phyloP scores from a whole-genome alignment of 30 jellyfish, hydroid and myxozoan genomes.

The Turritopsis rubra region DNA sequence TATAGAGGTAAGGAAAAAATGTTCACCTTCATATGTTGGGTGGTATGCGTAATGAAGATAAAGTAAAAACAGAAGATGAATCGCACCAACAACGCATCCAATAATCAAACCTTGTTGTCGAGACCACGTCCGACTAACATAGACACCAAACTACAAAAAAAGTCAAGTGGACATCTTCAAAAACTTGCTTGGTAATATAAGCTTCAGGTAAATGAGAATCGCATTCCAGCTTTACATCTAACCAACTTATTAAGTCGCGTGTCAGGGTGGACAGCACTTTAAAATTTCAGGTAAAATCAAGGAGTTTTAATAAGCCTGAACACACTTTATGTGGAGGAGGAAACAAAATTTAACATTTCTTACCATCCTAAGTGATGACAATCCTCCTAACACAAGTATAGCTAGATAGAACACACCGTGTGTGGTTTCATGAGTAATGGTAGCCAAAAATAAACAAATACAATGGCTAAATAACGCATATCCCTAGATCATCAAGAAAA shows the following conservation, averaged over 20 bases:
- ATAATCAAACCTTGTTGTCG: conserved; percentile 70
- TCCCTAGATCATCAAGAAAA: conserved; percentile 46
- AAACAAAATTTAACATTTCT: background rate
- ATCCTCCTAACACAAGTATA: conserved; percentile 65
- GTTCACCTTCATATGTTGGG: conserved; percentile 68
- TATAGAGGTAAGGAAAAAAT: background rate
- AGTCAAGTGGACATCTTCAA: background rate
- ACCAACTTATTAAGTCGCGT: too few relatives aligned
- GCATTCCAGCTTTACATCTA: too few relatives aligned
- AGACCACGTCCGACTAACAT: conserved; percentile 94
- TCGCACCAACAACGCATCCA: conserved; percentile 61
- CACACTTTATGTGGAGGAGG: too few relatives aligned
- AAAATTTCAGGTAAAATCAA: too few relatives aligned
- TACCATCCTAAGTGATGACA: conserved; percentile 82
- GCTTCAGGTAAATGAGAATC: too few relatives aligned
- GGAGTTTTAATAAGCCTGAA: too few relatives aligned
- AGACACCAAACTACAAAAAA: conserved; percentile 64
- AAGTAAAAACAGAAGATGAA: conserved; percentile 59
- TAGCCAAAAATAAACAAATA: conserved; percentile 59
- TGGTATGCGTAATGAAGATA: conserved; percentile 91
- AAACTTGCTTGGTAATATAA: background rate
- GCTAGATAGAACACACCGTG: conserved; percentile 58
- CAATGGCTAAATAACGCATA: conserved; percentile 89
- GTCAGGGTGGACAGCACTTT: too few relatives aligned
- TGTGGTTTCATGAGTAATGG: conserved; percentile 58